These are phyloP conservation scores for Chiloscyllium plagiosum DNA, from an alignment of 2,113 vertebrate genomes.

Conservation along the genomic window DNA sequence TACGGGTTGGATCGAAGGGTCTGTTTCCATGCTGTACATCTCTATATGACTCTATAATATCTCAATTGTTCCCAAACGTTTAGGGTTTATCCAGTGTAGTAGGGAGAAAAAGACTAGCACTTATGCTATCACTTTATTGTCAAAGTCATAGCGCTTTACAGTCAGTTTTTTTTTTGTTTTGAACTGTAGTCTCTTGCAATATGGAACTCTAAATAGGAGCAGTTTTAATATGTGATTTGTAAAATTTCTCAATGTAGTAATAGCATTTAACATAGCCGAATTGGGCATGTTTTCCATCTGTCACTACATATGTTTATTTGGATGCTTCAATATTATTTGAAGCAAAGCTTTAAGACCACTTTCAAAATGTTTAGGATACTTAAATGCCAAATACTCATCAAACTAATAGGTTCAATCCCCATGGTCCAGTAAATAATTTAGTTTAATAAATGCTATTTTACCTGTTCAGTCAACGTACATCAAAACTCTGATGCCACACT, in stretches of 20 bases:
- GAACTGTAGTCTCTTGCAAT: background rate
- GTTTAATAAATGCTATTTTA: background rate
- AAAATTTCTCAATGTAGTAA: background rate
- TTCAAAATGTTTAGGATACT: background rate
- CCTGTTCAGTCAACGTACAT: background rate
- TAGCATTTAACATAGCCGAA: background rate
- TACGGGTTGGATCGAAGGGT: no score
- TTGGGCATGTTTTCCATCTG: background rate
- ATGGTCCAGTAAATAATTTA: background rate
- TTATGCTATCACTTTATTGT: no score
- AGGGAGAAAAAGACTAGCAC: no score
- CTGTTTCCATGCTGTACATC: no score
- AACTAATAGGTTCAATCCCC: background rate
- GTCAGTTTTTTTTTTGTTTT: background rate
- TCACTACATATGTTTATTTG: background rate
- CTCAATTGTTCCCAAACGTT: background rate
- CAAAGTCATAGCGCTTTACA: no score
- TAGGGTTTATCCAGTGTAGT: background rate
- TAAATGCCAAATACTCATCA: background rate
- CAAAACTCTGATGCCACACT: background rate
- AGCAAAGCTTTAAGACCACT: background rate
- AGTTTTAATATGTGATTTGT: background rate
- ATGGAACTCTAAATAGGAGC: background rate
- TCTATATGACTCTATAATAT: background rate
- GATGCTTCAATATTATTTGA: background rate